Evolutionary conservation across 2,888 invertebrate species (phyloP), one percentile per base, ranked within the genome.

Genomic region (Desoria tigrina): DNA sequence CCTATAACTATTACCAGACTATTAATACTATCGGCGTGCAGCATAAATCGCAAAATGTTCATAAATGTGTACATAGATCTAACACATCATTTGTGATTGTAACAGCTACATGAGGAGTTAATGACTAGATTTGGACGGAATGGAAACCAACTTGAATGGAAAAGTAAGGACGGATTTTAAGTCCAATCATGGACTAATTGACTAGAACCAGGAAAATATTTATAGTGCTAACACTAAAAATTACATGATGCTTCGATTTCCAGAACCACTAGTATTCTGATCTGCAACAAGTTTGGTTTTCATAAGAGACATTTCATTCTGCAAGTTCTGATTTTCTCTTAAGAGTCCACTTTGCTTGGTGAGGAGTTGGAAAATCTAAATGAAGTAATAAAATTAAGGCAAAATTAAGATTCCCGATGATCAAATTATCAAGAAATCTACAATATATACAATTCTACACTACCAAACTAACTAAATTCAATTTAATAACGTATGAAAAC

Each of bases 361-460:
- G 66, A 77, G 73, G 21, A 76, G 67, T 50, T 72, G 72, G 74
- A 76, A 77, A 73, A 77, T 77, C 77, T 77, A 68, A 64, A 58
- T 28, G 26, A 26, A 27, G 24, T 16, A 42, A 28, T 28, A 4
- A 28, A 50, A 49, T 50, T 26, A 45, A 18, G 14, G 11, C 28
- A 39, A 28, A 18, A 56, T 37, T 32, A 24, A n/a, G 16, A 6
- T 39, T n/a, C 7, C 7, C 27, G 6, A 7, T 18, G 6, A 28
- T 28, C 54, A 28, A 26, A 28, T 28, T 11, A 32, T 32, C 6
- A 32, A 32, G 54, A 18, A 54, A n/a, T n/a, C 39, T 39, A 9
- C 9, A 39, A 11, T 39, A 9, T 9, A 39, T 14, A 39, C 14
- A 39, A 27, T 51, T 51, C 24, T 26, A 39, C 24, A 16, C 18